Base-by-base conservation (phyloP, 2,888 invertebrate species). In the Melinopterus prodromus region DNA sequence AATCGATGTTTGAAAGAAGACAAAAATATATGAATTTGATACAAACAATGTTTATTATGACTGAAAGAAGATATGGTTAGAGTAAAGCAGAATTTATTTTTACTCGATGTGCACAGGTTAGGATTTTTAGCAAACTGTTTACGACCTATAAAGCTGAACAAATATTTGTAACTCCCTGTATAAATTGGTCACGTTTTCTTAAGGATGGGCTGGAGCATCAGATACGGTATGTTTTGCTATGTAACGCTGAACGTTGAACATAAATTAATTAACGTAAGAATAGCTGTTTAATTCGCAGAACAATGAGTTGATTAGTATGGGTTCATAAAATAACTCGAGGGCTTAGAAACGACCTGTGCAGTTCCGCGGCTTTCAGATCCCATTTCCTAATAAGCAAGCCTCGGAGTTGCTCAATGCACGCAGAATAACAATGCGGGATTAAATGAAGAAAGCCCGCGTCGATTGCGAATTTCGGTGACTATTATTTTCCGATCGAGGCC, bases 231-330 rank as follows among this genome's bases (percentile, higher is more conserved):
- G 53, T 53, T 53, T 38, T 53, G 9, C 9, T 53, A 53, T 53
- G 12, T 12, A 53, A 53, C 12, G 12, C 53, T 53, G 53, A 9
- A 53, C 53, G 53, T 53, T 53, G 53, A 53, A 53, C 53, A 53
- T 53, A 53, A 53, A 53, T 53, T 53, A 53, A 53, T 53, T 53
- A 53, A 53, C 7, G 53, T 53, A 53, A 53, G 53, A 53, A 53
- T 53, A 53, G 53, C 53, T 53, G 53, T 53, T 53, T 53, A 53
- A 53, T 53, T 53, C 12, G 53, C 53, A 53, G 53, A 53, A 53
- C 53, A 53, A 53, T 53, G 53, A 53, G 53, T 53, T 53, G 53
- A 53, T 53, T 53, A 53, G 53, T 53, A 53, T 53, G 53, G 53
- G 53, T 53, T 53, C 53, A 53, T 53, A 53, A 53, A 53, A 53